phyloP scores from a whole-genome alignment of 2,888 invertebrate genomes.

The Pammene fasciana region DNA sequence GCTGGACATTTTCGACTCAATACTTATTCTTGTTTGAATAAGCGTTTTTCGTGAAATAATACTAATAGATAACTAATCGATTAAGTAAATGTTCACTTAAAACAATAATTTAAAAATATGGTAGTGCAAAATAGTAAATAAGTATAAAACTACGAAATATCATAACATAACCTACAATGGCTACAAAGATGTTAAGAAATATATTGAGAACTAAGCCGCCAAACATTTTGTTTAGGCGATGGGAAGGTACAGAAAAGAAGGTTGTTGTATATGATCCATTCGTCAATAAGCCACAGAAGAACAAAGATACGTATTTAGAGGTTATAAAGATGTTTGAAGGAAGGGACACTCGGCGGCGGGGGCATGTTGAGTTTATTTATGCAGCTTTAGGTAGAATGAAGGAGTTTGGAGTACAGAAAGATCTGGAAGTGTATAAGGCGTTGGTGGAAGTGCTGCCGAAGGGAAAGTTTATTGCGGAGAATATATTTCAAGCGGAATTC shows the following conservation, averaged over 20 bases:
- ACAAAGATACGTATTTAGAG: slow-evolving; percentile 87
- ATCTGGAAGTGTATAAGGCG: slow-evolving; percentile 93
- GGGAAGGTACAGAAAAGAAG: slow-evolving; percentile 69
- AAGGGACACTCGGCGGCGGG: slow-evolving; percentile 87
- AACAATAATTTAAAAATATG: neutral
- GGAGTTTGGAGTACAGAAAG: slow-evolving; percentile 94
- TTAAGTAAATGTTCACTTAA: slow-evolving; percentile 12
- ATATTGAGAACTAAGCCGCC: slow-evolving; percentile 59
- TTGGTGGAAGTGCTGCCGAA: slow-evolving; percentile 94
- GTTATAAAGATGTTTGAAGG: slow-evolving; percentile 89
- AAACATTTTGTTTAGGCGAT: slow-evolving; percentile 61
- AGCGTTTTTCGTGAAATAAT: neutral
- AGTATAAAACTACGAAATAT: neutral
- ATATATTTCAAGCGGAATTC: slow-evolving; percentile 93
- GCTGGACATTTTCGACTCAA: neutral
- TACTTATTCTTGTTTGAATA: neutral
- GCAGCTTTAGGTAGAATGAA: slow-evolving; percentile 94
- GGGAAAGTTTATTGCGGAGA: slow-evolving; percentile 92
- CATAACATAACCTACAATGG: slow-evolving; percentile 65
- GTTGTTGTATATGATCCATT: slow-evolving; percentile 77
- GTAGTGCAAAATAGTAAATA: neutral
- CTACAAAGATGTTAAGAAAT: slow-evolving; percentile 64
- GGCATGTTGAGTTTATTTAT: slow-evolving; percentile 97
- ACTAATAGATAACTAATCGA: neutral
- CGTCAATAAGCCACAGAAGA: slow-evolving; percentile 79